Evolutionary conservation across 2,797 vertebrate species (phyloP), one percentile per base, ranked within the genome.

Genomic region (Catostomus latipinnis): DNA sequence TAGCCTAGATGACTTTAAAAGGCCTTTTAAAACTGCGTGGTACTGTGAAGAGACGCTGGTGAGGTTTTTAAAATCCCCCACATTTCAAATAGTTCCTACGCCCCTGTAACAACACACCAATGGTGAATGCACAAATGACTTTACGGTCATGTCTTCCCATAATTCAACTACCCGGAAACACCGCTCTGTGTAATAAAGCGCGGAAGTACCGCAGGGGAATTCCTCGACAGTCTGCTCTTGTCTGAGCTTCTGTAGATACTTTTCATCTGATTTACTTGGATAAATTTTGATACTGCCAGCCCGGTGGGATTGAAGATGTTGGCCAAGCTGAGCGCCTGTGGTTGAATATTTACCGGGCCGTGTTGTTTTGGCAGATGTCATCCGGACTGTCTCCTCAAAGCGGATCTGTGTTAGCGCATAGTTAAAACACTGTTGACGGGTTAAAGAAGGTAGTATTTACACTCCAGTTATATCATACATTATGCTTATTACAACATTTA

Each of bases 191-290:
- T 85, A 74, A 80, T 83, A 69, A 86, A 84, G 82, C 87, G 88
- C 91, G 94, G 91, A 93, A 93, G 80, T 53, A 87, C 85, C 88
- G 87, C 85, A 90, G 93, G 87, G 94, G 91, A 89, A 91, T 94
- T 94, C 91, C 90, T 89, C 72, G 46, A 86, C 84, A 83, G 86
- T 88, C 18, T 9, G 69, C 78, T 88, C 87, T 86, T 85, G 2
- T 79, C 79, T 76, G 67, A 63, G 45, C 81, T 63, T 54, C 81
- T 66, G 83, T 8, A 78, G 76, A 86, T 81, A 80, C 70, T 79
- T 66, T 78, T 18, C 3, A 11, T 34, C 13, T 18, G 7, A 45
- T 73, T 66, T 50, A 18, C 45, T 13, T 14, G 5, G 48, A n/a
- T 67, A 2, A 67, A 43, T 9, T 1, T 67, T 53, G 70, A 45